Percentiles rank a stretch among this genome's conserved stretches.
These are phyloP conservation scores for Cynopterus brachyotis DNA, from an alignment of 2,113 vertebrate genomes.

Conservation along the genomic window DNA sequence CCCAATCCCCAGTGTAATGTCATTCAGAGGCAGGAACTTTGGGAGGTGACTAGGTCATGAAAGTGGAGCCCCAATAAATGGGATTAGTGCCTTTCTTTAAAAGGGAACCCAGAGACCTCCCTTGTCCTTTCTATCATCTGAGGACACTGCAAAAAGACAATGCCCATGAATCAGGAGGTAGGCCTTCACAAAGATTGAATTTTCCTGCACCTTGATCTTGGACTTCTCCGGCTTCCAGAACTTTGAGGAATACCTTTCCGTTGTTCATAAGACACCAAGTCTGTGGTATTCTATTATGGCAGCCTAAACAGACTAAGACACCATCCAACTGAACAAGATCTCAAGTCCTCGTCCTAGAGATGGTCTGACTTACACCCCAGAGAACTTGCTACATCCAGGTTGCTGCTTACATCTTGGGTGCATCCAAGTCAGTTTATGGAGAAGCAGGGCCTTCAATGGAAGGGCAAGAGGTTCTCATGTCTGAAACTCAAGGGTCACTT, in stretches of 20 bases:
- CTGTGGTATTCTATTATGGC: background rate
- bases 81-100: background rate
- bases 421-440: background rate
- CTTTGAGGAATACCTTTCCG: background rate
- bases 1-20: background rate
- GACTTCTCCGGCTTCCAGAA: background rate
- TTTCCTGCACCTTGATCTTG: background rate
- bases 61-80: background rate
- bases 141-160: background rate
- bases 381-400: background rate
- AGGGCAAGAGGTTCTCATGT: background rate
- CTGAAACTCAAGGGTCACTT: background rate
- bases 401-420: fast-evolving
- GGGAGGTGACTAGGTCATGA: background rate
- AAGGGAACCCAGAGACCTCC: background rate
- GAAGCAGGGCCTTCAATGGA: background rate
- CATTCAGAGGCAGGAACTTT: background rate
- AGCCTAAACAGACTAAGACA: background rate
- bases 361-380: too few species aligned
- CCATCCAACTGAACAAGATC: background rate
- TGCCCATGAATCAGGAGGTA: background rate
- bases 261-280: background rate
- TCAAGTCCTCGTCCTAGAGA: background rate
- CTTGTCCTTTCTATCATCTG: background rate
- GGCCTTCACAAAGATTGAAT: background rate